Evolutionary conservation across 2,113 vertebrate genomes (phyloP).

Genomic region (Pandion haliaetus): DNA sequence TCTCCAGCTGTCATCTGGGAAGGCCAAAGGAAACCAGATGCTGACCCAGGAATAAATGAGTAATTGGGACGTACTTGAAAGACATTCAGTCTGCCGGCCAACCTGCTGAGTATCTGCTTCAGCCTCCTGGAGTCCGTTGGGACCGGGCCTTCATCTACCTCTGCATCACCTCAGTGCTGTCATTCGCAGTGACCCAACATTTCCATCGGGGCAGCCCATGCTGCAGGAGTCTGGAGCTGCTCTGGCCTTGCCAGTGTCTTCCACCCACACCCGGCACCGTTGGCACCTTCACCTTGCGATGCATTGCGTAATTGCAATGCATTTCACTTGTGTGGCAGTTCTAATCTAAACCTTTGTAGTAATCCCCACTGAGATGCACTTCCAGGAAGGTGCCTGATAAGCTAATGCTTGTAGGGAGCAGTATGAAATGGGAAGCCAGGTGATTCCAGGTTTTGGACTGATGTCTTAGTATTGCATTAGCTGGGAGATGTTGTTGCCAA

Average conservation of each 20-base stretch:
- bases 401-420: not conserved
- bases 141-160: not conserved
- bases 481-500: not conserved
- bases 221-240: not conserved
- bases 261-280: accelerated
- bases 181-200: accelerated
- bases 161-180: not conserved
- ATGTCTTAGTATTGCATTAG: accelerated
- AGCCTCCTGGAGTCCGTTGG: not conserved
- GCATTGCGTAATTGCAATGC: accelerated
- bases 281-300: not conserved
- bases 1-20: not conserved
- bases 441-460: accelerated
- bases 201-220: not conserved
- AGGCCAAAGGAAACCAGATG: not conserved
- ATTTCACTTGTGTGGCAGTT: not conserved
- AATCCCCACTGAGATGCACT: not conserved
- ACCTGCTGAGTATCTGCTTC: not conserved
- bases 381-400: not conserved
- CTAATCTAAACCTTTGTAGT: accelerated
- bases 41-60: not conserved
- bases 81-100: not conserved
- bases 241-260: not conserved
- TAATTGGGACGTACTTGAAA: not conserved
- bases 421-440: not conserved